Conservation (phyloP, 2,797 vertebrate species). For the Ctenopoma kingsleyae region DNA sequence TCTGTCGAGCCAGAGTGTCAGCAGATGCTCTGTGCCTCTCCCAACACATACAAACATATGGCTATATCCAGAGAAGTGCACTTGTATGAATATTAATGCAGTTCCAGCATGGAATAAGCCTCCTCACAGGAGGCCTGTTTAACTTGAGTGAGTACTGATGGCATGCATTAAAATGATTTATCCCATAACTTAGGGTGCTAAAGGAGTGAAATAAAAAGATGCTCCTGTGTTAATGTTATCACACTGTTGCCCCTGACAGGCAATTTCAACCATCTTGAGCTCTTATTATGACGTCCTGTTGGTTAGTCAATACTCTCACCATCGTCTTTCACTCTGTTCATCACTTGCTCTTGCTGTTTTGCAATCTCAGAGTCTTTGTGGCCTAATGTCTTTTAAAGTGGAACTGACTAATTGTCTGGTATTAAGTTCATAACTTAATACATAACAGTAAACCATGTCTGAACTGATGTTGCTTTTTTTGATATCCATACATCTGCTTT, state of each 20-base stretch:
- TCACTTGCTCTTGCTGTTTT: constrained; percentile 12
- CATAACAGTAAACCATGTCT: background rate
- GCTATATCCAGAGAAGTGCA: constrained; percentile 52
- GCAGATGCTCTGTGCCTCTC: constrained; percentile 52
- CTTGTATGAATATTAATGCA: constrained; percentile 73
- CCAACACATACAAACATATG: constrained; percentile 67
- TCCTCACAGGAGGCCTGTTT: constrained; percentile 54
- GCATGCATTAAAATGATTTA: constrained; percentile 64
- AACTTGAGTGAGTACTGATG: constrained; percentile 64
- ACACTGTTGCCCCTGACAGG: constrained; percentile 48
- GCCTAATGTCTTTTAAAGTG: constrained; percentile 12
- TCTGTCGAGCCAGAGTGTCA: constrained; percentile 39
- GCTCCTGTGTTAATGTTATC: constrained; percentile 45
- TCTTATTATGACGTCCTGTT: constrained; percentile 59
- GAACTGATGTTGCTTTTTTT: constrained; percentile 14
- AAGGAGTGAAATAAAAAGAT: constrained; percentile 58
- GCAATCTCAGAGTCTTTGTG: background rate
- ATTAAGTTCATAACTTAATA: constrained; percentile 12
- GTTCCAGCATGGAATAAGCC: constrained; percentile 45
- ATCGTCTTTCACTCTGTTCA: constrained; percentile 17
- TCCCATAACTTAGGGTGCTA: constrained; percentile 43
- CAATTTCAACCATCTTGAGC: constrained; percentile 62
- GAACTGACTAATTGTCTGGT: constrained; percentile 27
- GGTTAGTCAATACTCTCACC: constrained; percentile 43
- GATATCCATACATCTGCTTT: constrained; percentile 13